Percentiles rank a stretch among this genome's conserved stretches.
These are phyloP conservation scores for Perizoma flavofasciatum DNA, from an alignment of 2,888 invertebrate genomes.

Conservation along the genomic window DNA sequence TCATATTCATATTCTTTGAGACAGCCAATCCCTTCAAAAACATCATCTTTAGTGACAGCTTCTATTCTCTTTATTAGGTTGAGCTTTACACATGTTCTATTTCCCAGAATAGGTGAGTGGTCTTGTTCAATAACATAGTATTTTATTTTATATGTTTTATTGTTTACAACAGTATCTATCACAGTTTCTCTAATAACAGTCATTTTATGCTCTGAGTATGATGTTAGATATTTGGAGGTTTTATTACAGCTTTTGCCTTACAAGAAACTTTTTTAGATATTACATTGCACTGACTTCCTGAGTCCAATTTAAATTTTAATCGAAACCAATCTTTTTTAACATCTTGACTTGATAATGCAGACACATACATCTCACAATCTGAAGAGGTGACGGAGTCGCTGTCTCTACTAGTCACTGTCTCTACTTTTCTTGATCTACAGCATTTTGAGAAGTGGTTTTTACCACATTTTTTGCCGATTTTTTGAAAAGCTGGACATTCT, in stretches of 20 bases:
- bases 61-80: neutral
- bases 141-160: too few species aligned
- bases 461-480: slow-evolving; percentile 2
- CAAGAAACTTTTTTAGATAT: too few species aligned
- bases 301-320: neutral
- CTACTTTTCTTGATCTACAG: neutral
- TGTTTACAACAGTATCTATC: too few species aligned
- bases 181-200: too few species aligned
- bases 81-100: slow-evolving; percentile 1
- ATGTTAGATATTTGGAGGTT: too few species aligned
- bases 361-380: neutral
- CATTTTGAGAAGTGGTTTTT: slow-evolving; percentile 6
- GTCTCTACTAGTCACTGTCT: too few species aligned
- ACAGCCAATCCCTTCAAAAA: slow-evolving; percentile 27
- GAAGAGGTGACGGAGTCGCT: neutral
- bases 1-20: slow-evolving; percentile 23
- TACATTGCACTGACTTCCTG: slow-evolving; percentile 1
- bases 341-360: neutral
- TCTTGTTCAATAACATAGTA: too few species aligned
- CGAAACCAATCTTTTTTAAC: too few species aligned
- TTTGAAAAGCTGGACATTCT: slow-evolving; percentile 6
- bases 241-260: too few species aligned
- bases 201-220: too few species aligned
- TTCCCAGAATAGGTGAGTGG: too few species aligned
- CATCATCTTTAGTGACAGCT: slow-evolving; percentile 9